A percentile compares a stretch with the other conserved stretches of the same genome.
Evolutionary conservation across 2,888 invertebrate genomes (phyloP).

Genomic region (Microplitis manilae): DNA sequence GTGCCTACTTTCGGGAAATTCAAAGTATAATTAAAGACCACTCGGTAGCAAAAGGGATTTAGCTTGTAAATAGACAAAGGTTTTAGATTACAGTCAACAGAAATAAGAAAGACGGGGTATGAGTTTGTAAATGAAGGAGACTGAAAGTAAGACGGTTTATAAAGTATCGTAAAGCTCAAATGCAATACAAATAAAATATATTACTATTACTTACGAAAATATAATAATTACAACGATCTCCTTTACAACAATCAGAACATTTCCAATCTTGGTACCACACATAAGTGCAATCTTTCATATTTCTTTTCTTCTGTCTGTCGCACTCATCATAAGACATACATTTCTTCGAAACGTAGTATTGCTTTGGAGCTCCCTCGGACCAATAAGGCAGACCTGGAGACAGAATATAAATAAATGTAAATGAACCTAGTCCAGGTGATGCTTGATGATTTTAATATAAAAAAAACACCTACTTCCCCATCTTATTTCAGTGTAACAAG

Average conservation of each 20-base stretch:
- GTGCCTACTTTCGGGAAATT: no score
- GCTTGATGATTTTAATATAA: neutral
- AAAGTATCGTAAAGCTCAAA: neutral
- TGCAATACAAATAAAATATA: constrained; percentile 12
- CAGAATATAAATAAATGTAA: neutral
- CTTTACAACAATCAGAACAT: constrained; percentile 95
- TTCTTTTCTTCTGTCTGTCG: constrained; percentile 78
- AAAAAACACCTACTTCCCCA: constrained; percentile 84
- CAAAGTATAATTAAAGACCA: no score
- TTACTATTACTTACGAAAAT: constrained; percentile 84
- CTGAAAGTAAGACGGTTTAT: neutral
- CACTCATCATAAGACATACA: constrained; percentile 89
- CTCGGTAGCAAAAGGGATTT: no score
- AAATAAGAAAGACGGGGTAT: neutral
- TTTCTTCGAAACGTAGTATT: constrained; percentile 92
- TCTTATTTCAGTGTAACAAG: constrained; percentile 89
- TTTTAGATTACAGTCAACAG: no score
- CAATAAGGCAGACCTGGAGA: constrained; percentile 88
- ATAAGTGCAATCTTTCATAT: constrained; percentile 87
- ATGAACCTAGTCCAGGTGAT: neutral
- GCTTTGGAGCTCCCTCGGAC: constrained; percentile 93
- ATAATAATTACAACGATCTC: constrained; percentile 96
- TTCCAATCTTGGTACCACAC: constrained; percentile 98
- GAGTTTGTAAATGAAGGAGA: neutral
- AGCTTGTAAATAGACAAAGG: no score